Evolutionary conservation across 2,113 vertebrate species (phyloP).

Genomic region (Sander vitreus): DNA sequence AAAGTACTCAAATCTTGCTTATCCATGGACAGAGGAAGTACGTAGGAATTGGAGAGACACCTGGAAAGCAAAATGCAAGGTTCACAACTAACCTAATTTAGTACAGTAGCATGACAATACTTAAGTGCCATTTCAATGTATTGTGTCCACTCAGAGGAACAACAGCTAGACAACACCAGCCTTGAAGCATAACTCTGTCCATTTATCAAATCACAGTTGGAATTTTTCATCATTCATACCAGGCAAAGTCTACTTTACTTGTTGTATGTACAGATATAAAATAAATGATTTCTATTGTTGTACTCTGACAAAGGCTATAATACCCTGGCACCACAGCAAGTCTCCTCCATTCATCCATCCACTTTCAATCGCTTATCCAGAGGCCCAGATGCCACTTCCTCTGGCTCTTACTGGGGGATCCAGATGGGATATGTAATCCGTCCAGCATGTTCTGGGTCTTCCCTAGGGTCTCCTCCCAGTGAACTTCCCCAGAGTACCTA

Average conservation of each 20-base stretch:
- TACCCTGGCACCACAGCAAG: neutral
- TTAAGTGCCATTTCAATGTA: constrained; percentile 5
- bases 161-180: neutral
- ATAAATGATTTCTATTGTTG: neutral
- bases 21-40: constrained; percentile 31
- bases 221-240: neutral
- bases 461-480: neutral
- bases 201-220: constrained; percentile 10
- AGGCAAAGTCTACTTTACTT: neutral
- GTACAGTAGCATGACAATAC: constrained; percentile 1
- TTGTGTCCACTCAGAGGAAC: constrained; percentile 29
- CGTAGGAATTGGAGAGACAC: constrained; percentile 15
- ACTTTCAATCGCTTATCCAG: neutral
- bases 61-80: constrained; percentile 35
- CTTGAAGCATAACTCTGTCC: constrained; percentile 51
- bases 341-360: neutral
- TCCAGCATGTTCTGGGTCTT: neutral
- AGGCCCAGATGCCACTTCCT: neutral
- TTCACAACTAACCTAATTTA: constrained; percentile 7
- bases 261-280: neutral
- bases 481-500: neutral
- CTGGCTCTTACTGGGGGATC: neutral
- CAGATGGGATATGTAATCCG: neutral
- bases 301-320: neutral
- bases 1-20: neutral